Evolutionary conservation across 2,113 vertebrate species (phyloP), one percentile per base, ranked within the genome.

Genomic region (Pantherophis guttatus): DNA sequence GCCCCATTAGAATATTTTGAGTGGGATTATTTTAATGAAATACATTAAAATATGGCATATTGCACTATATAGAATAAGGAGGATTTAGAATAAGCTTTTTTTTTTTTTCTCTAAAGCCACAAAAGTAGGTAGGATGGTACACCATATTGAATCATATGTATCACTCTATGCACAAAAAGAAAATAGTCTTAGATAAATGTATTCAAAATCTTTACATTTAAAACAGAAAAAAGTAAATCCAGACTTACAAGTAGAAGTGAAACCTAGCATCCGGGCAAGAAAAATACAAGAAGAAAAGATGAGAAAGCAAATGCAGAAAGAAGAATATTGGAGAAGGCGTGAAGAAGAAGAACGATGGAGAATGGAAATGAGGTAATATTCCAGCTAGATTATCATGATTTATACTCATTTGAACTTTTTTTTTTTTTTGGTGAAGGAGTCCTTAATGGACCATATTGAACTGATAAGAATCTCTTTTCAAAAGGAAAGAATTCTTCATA

Each of bases 221-320:
- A 95, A 95, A 93, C 96, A 99, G 99, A 99, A 99, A 98, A 99
- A 99, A 96, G 99, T 99, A 87, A 99, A 99, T 96, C 99, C 99
- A 65, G 99, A 99, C 90, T 98, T 99, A 91, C 99, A 99, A 98
- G 99, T 99, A 86, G 99, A 99, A 97, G 99, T 99, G 86, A 99
- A 99, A 88, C 99, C 99, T 48, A 99, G 99, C 96, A 99, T 99
- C 97, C 97, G 99, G 94, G 99, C 99, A 93, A 97, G 99, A 91
- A 99, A 99, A 96, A 99, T 99, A 94, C 99, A 99, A 95, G 99
- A 99, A 94, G 99, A 99, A 94, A 99, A 99, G 96, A 99, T 99
- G 99, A 99, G 99, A 58, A 99, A 99, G 92, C 99, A 99, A 96
- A 99, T 99, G 99, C 99, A 99, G 95, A 99, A 99, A 95, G 99